Evolutionary conservation across 1,140 invertebrate species (phyloP).

Genomic region (Pachypeltis micranthus): DNA sequence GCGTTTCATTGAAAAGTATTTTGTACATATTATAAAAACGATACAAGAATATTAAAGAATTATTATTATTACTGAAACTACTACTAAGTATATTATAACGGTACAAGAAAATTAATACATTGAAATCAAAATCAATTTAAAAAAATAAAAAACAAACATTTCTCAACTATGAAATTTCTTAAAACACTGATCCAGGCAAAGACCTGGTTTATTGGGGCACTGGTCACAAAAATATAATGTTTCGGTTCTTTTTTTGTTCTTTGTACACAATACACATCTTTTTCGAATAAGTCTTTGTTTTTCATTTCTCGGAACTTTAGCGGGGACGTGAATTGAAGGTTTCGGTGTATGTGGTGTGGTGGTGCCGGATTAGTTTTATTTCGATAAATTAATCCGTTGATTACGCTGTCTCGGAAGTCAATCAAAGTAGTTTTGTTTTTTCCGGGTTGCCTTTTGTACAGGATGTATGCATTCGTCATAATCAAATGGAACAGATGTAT

Average conservation of each 20-base stretch:
- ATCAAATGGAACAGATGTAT: slow-evolving; percentile 20
- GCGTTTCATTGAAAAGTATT: not conserved
- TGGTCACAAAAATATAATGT: slow-evolving; percentile 10
- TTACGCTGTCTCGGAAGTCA: slow-evolving; percentile 9
- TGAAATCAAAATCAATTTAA: slow-evolving; percentile 4
- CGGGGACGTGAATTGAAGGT: slow-evolving; percentile 7
- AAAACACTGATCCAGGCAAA: slow-evolving; percentile 6
- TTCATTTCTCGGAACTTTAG: slow-evolving; percentile 6
- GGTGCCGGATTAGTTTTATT: slow-evolving; percentile 6
- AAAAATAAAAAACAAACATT: slow-evolving; percentile 2
- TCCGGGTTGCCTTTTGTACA: slow-evolving; percentile 5
- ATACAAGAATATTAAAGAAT: not conserved
- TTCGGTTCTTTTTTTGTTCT: slow-evolving; percentile 7
- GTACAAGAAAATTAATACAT: slow-evolving; percentile 4
- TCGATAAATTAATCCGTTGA: slow-evolving; percentile 1
- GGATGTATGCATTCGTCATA: slow-evolving; percentile 15
- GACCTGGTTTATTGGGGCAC: slow-evolving; percentile 7
- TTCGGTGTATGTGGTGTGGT: not conserved
- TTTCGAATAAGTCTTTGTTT: slow-evolving; percentile 3
- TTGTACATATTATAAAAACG: not conserved
- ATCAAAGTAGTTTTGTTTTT: slow-evolving; percentile 8
- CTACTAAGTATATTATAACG: not conserved
- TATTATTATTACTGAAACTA: not conserved
- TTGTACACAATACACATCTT: slow-evolving; percentile 8
- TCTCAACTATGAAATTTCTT: slow-evolving; percentile 7